phyloP scores from a whole-genome alignment of 2,888 invertebrate species.

The Temnothorax unifasciatus region DNA sequence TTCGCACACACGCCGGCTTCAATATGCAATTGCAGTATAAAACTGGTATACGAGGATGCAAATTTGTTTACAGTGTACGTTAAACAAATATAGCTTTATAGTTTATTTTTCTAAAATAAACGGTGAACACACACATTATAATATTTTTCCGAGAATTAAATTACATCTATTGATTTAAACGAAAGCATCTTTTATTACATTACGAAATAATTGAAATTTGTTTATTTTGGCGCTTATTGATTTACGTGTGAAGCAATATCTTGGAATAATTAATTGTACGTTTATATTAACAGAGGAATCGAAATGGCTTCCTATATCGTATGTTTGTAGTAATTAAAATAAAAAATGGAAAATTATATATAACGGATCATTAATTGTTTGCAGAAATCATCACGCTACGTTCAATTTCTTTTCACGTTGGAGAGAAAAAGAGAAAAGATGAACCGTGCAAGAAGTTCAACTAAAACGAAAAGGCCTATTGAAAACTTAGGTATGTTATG shows the following conservation, averaged over 20 bases:
- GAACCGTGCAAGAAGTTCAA: no score
- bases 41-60: not conserved
- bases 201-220: constrained; percentile 7
- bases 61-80: not conserved
- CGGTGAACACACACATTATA: not conserved
- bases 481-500: constrained; percentile 9
- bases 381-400: not conserved
- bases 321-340: not conserved
- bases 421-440: no score
- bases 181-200: constrained; percentile 4
- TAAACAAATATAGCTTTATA: not conserved
- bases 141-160: not conserved
- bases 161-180: constrained; percentile 7
- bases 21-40: not conserved
- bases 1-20: not conserved
- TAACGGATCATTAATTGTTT: not conserved
- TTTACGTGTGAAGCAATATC: constrained; percentile 8
- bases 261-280: not conserved
- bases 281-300: not conserved
- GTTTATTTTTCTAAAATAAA: not conserved
- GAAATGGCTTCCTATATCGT: not conserved
- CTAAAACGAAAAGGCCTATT: not conserved
- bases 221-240: not conserved
- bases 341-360: not conserved
- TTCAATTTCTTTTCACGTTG: not conserved